Percentiles rank a stretch among this genome's conserved stretches.
These are phyloP conservation scores for Drosophila pectinifera DNA, from an alignment of 1,140 invertebrate genomes.

Conservation along the genomic window DNA sequence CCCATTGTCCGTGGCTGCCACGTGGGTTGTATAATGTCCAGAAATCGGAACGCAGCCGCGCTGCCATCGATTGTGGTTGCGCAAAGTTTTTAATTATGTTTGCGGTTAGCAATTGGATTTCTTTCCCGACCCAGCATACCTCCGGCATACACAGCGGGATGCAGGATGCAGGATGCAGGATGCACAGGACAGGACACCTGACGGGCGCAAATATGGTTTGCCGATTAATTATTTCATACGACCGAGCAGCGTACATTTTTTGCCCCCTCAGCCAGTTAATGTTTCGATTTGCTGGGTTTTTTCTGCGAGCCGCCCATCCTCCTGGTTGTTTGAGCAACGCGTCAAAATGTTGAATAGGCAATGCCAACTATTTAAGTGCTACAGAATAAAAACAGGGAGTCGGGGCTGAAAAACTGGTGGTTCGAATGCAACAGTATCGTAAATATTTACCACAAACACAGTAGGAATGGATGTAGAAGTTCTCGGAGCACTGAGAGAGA, in stretches of 20 bases:
- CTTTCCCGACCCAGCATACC: conserved; percentile 27
- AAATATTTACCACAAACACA: conserved; percentile 56
- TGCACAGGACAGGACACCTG: conserved; percentile 50
- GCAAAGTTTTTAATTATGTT: conserved; percentile 83
- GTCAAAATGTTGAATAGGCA: conserved; percentile 60
- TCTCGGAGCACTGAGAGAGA: neutral
- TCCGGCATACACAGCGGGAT: conserved; percentile 4
- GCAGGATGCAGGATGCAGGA: conserved; percentile 1
- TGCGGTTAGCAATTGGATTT: conserved; percentile 81
- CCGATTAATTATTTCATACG: conserved; percentile 50
- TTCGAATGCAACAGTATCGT: conserved; percentile 30
- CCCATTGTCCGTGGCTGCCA: neutral
- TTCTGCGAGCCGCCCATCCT: neutral
- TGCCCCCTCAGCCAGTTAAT: conserved; percentile 35
- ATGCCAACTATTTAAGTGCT: conserved; percentile 54
- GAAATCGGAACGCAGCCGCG: conserved; percentile 43
- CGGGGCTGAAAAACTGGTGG: neutral
- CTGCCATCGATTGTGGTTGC: conserved; percentile 74
- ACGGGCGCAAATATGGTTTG: conserved; percentile 46
- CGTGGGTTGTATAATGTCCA: conserved; percentile 42
- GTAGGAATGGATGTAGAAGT: conserved; percentile 16
- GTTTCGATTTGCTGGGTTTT: conserved; percentile 36
- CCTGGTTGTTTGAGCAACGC: conserved; percentile 28
- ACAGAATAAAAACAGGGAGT: conserved; percentile 5
- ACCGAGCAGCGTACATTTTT: neutral